A percentile compares a stretch with the other conserved stretches of the same genome.
Conservation (phyloP, 2,797 vertebrate species). For the Pteronotus mesoamericanus region DNA sequence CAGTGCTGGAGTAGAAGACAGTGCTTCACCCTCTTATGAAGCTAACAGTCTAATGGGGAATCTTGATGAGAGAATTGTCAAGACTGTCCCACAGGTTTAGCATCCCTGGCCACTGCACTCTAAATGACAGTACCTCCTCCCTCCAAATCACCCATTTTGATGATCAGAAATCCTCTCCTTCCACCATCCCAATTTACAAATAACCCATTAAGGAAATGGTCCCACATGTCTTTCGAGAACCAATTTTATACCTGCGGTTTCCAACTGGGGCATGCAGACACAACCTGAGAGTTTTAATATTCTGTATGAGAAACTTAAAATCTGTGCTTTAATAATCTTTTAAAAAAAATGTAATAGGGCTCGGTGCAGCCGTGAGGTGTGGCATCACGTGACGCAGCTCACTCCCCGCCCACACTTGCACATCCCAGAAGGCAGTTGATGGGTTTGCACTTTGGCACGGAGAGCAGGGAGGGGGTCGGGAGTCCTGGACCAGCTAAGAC, state of each 20-base stretch:
- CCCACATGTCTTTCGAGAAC: neutral
- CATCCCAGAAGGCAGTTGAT: neutral
- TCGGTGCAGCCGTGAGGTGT: neutral
- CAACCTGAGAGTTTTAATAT: neutral
- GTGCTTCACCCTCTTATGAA: neutral
- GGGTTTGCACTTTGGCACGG: neutral
- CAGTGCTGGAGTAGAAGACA: neutral
- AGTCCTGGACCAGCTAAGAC: too few relatives aligned
- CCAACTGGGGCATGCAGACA: neutral
- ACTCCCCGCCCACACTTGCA: neutral
- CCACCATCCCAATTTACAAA: neutral
- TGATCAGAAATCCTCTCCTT: neutral
- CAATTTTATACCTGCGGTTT: neutral
- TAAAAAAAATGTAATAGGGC: neutral
- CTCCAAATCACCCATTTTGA: neutral
- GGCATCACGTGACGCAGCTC: neutral
- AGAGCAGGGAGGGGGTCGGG: neutral
- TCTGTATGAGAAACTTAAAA: neutral
- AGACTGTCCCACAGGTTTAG: neutral
- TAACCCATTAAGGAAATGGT: neutral
- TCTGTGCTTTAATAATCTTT: neutral
- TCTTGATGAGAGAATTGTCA: neutral
- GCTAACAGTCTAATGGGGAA: neutral
- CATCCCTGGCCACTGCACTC: neutral
- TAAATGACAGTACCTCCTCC: neutral